Conservation (phyloP, 1,140 invertebrate species). For the Zaprionus ornatus region DNA sequence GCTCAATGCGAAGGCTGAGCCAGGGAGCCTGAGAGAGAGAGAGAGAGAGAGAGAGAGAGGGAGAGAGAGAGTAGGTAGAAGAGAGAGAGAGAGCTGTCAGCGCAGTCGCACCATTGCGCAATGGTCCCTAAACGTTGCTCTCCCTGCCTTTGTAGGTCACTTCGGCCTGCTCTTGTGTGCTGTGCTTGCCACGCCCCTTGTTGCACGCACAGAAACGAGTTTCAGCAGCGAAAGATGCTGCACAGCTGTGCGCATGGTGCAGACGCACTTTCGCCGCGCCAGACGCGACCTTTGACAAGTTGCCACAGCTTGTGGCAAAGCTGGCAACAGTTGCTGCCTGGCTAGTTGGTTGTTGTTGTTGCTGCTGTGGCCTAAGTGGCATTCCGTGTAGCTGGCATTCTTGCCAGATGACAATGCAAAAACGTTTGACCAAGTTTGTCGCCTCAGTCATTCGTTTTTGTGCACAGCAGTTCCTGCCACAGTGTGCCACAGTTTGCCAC, state of each 20-base stretch:
- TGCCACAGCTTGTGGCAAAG: conserved; percentile 47
- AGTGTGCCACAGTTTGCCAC: too few relatives aligned
- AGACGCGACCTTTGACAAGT: conserved; percentile 76
- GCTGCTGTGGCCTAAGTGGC: conserved; percentile 19
- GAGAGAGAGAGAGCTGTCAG: background rate
- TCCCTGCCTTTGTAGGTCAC: conserved; percentile 60
- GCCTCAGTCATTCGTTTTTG: conserved; percentile 43
- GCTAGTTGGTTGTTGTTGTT: background rate
- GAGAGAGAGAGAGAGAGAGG: background rate
- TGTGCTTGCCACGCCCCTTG: conserved; percentile 53
- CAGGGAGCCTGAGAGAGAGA: background rate
- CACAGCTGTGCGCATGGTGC: conserved; percentile 21
- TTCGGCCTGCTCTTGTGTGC: conserved; percentile 41
- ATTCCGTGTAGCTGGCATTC: conserved; percentile 37
- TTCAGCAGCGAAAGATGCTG: conserved; percentile 38
- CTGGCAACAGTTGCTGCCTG: background rate
- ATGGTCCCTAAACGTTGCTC: background rate
- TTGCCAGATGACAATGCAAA: conserved; percentile 25
- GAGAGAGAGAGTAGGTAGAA: background rate
- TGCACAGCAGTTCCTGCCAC: background rate
- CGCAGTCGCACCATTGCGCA: conserved; percentile 33
- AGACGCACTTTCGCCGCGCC: conserved; percentile 62
- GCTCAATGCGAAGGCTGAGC: conserved; percentile 75
- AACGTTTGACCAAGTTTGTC: conserved; percentile 48
- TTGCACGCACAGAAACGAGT: conserved; percentile 70